Percentiles rank a stretch among this genome's conserved stretches.
Conservation (phyloP, 92 coral and sea anemone genomes). For the Siderastrea radians region DNA sequence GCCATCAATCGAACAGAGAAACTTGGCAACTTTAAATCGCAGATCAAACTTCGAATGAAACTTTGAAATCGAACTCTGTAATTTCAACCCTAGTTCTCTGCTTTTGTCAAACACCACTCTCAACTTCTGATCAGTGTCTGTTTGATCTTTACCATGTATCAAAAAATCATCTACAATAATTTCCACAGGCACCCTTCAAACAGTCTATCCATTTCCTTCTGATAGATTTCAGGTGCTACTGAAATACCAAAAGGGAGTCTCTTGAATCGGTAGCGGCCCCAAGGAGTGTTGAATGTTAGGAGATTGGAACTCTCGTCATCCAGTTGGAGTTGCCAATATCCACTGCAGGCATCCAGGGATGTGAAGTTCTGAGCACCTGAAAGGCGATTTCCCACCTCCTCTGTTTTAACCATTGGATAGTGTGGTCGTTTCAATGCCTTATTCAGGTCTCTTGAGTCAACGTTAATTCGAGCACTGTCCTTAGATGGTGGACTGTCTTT, state of each 20-base stretch:
- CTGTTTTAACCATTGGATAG: not conserved
- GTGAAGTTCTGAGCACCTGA: slow-evolving; percentile 28
- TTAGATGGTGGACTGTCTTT: not conserved
- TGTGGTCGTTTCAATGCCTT: not conserved
- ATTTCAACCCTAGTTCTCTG: too few species aligned
- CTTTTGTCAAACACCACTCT: too few species aligned
- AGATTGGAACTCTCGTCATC: slow-evolving; percentile 64
- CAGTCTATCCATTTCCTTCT: slow-evolving; percentile 54
- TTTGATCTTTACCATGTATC: slow-evolving; percentile 35
- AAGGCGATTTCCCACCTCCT: slow-evolving; percentile 2
- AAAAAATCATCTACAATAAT: slow-evolving; percentile 67
- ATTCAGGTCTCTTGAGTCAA: slow-evolving; percentile 10
- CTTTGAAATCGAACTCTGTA: too few species aligned
- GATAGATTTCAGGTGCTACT: slow-evolving; percentile 50
- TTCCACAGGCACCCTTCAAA: slow-evolving; percentile 59
- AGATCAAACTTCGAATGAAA: too few species aligned
- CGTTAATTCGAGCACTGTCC: not conserved
- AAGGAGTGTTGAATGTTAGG: slow-evolving; percentile 69
- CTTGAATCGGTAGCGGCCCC: slow-evolving; percentile 17
- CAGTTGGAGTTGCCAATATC: slow-evolving; percentile 41
- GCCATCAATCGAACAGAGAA: too few species aligned
- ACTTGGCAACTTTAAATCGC: too few species aligned
- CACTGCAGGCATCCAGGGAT: slow-evolving; percentile 55
- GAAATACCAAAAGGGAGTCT: slow-evolving; percentile 35
- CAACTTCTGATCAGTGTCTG: slow-evolving; percentile 23